Conservation (phyloP, 2,888 invertebrate species). For the Hermodice carunculata region DNA sequence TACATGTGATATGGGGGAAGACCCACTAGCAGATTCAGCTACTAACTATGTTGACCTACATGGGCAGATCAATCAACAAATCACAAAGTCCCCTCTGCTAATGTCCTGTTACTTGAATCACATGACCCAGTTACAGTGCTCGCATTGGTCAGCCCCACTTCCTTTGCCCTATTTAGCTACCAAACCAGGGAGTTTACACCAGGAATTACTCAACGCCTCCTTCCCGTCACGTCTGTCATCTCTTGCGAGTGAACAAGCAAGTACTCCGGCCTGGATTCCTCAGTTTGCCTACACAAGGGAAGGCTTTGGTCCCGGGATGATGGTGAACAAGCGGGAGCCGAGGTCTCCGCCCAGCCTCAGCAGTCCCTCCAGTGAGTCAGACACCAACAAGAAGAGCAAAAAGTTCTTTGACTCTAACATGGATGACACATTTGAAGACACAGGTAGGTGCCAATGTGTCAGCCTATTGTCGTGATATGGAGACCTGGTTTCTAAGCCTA, state of each 20-base stretch:
- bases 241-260: conserved; percentile 9
- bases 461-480: no score
- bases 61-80: conserved; percentile 92
- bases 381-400: neutral
- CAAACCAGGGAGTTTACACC: neutral
- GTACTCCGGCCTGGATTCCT: conserved; percentile 74
- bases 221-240: conserved; percentile 14
- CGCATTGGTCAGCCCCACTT: conserved; percentile 66
- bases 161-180: conserved; percentile 43
- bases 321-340: conserved; percentile 72
- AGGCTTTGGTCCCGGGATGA: conserved; percentile 79
- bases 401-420: no score
- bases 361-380: conserved; percentile 72
- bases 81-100: conserved; percentile 91
- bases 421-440: neutral
- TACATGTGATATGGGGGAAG: no score
- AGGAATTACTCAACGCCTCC: neutral
- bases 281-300: conserved; percentile 78
- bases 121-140: conserved; percentile 80
- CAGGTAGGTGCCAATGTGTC: no score
- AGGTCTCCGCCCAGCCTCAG: conserved; percentile 72
- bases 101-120: conserved; percentile 96
- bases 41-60: conserved; percentile 82
- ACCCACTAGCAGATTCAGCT: no score
- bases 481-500: no score